Conservation (phyloP, 64 coral and sea anemone species). For the Montipora efflorescens region DNA sequence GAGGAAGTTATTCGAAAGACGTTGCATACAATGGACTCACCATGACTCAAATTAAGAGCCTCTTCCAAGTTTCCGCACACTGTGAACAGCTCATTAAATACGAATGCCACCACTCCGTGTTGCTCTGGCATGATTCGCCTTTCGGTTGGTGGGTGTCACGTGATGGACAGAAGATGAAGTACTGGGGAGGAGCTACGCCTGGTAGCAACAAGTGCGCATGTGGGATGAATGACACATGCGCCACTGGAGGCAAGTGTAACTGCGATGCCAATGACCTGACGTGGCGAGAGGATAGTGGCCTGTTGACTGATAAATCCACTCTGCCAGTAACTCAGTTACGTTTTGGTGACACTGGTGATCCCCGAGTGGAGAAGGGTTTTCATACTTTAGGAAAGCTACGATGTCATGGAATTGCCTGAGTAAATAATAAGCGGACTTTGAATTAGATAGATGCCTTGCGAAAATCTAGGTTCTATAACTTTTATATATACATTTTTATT, state of each 20-base stretch:
- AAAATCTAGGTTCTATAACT: no score
- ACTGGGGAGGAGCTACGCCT: slow-evolving; percentile 64
- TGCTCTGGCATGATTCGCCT: slow-evolving; percentile 24
- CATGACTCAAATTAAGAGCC: slow-evolving; percentile 46
- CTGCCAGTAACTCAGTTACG: slow-evolving; percentile 67
- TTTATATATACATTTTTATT: no score
- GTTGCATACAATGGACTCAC: slow-evolving; percentile 42
- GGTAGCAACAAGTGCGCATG: slow-evolving; percentile 57
- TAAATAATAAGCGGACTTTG: neutral
- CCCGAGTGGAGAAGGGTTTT: slow-evolving; percentile 52
- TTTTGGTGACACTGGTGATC: slow-evolving; percentile 73
- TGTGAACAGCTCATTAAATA: slow-evolving; percentile 89
- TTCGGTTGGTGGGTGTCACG: slow-evolving; percentile 86
- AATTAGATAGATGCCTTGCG: no score
- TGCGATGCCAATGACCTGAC: slow-evolving; percentile 64
- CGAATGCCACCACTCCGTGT: slow-evolving; percentile 60
- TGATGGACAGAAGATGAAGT: slow-evolving; percentile 60
- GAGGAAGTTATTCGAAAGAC: slow-evolving; percentile 47
- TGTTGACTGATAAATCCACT: slow-evolving; percentile 52
- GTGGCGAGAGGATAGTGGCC: slow-evolving; percentile 73
- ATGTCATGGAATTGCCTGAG: slow-evolving; percentile 55
- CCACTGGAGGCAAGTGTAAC: slow-evolving; percentile 24
- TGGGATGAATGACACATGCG: slow-evolving; percentile 53
- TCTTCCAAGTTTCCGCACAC: slow-evolving; percentile 51
- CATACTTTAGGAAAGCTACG: slow-evolving; percentile 65